phyloP scores from a whole-genome alignment of 2,888 invertebrate genomes.

The Drosophila nigritarsus region DNA sequence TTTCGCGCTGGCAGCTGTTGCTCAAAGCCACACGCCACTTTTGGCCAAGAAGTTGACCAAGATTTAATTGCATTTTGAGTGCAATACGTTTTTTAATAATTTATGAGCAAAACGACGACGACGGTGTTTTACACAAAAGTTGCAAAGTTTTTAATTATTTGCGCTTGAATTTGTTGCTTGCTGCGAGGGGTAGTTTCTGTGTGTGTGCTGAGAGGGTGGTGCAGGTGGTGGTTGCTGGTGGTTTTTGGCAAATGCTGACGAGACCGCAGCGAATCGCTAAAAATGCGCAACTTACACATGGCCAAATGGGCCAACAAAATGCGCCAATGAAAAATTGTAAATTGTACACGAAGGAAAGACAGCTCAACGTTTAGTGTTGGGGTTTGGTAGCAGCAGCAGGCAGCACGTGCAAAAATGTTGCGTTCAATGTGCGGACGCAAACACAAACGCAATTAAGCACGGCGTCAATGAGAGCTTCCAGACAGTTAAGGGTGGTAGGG shows the following conservation, averaged over 20 bases:
- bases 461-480: slow-evolving; percentile 72
- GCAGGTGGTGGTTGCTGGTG: slow-evolving; percentile 19
- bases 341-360: slow-evolving; percentile 41
- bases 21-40: slow-evolving; percentile 25
- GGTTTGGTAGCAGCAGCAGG: slow-evolving; percentile 10
- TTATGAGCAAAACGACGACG: slow-evolving; percentile 51
- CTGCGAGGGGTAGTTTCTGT: slow-evolving; percentile 1
- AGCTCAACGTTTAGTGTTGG: slow-evolving; percentile 32
- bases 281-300: slow-evolving; percentile 66
- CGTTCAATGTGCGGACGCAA: slow-evolving; percentile 71
- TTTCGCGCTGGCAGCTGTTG: slow-evolving; percentile 69
- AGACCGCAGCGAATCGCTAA: slow-evolving; percentile 73
- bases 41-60: slow-evolving; percentile 75
- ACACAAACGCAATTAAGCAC: slow-evolving; percentile 81
- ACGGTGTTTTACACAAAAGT: slow-evolving; percentile 49
- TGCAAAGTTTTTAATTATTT: slow-evolving; percentile 74
- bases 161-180: slow-evolving; percentile 42
- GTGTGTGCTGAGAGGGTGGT: not conserved
- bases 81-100: slow-evolving; percentile 74
- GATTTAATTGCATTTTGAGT: slow-evolving; percentile 81
- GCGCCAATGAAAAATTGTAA: slow-evolving; percentile 62
- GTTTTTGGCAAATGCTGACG: slow-evolving; percentile 48
- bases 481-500: not conserved
- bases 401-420: slow-evolving; percentile 76
- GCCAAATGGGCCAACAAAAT: slow-evolving; percentile 35